These are phyloP conservation scores for Himalopsyche phryganea DNA, from an alignment of 1,140 invertebrate genomes.

Conservation along the genomic window DNA sequence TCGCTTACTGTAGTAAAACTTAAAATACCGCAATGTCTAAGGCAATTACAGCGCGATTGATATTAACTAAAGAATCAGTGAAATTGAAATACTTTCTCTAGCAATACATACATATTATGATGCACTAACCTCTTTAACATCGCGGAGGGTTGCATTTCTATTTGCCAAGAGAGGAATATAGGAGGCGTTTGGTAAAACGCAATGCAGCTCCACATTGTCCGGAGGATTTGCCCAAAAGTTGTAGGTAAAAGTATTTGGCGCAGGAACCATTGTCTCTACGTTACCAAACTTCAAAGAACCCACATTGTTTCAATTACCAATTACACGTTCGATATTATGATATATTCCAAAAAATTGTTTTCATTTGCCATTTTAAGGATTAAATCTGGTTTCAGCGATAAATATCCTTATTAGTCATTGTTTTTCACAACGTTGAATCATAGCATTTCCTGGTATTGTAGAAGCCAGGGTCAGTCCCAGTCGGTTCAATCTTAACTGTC, in stretches of 20 bases:
- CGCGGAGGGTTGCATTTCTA: constrained; percentile 69
- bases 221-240: constrained; percentile 62
- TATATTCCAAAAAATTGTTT: background rate
- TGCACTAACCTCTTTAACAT: constrained; percentile 77
- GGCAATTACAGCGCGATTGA: no score
- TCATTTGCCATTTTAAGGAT: background rate
- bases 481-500: constrained; percentile 10
- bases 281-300: no score
- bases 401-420: constrained; percentile 26
- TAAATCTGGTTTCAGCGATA: background rate
- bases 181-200: constrained; percentile 82
- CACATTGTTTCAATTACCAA: background rate
- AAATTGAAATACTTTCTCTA: no score
- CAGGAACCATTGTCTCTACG: constrained; percentile 59
- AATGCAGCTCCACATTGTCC: constrained; percentile 67
- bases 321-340: constrained; percentile 1
- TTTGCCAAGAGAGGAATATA: constrained; percentile 67
- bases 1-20: no score
- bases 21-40: no score
- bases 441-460: constrained; percentile 55
- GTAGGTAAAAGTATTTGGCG: constrained; percentile 58
- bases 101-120: no score
- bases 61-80: no score
- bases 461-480: constrained; percentile 41
- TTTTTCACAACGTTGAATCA: constrained; percentile 45